Evolutionary conservation across 2,113 vertebrate genomes (phyloP).

Genomic region (Notarius quadriscutis): DNA sequence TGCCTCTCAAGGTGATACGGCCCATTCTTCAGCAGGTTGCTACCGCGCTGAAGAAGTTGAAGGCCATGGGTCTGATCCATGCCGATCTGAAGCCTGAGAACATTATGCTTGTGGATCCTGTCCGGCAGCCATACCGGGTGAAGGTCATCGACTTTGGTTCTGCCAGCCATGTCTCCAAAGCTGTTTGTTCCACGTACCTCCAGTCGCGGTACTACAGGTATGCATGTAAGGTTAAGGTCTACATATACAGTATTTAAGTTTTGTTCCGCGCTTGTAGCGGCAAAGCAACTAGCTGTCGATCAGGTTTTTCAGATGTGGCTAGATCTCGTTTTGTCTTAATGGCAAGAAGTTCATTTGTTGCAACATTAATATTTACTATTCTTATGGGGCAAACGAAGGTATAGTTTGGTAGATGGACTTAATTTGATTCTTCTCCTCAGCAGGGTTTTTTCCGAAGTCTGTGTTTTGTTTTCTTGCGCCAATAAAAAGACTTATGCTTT

Average conservation of each 20-base stretch:
- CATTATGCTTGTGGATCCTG: conserved; percentile 99
- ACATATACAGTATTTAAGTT: neutral
- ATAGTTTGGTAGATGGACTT: neutral
- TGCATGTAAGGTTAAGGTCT: conserved; percentile 46
- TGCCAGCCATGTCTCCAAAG: conserved; percentile 98
- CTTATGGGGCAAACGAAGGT: neutral
- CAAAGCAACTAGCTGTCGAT: neutral
- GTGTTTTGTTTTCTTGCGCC: neutral
- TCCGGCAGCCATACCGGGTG: conserved; percentile 95
- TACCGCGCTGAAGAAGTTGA: conserved; percentile 96
- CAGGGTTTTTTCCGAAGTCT: neutral
- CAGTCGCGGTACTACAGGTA: conserved; percentile 99
- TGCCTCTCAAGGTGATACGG: conserved; percentile 96
- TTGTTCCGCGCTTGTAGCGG: neutral
- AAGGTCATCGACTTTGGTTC: conserved; percentile 99
- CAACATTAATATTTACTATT: neutral
- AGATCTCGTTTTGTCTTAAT: neutral
- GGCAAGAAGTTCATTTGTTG: neutral
- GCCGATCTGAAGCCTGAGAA: conserved; percentile 99
- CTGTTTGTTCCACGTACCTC: conserved; percentile 97
- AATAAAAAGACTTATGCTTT: neutral
- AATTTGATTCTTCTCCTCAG: neutral
- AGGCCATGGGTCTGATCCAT: conserved; percentile 97
- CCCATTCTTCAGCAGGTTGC: conserved; percentile 98
- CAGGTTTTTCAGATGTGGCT: neutral